A percentile compares a stretch with the other conserved stretches of the same genome.
phyloP scores from a whole-genome alignment of 2,888 invertebrate species.

The Apoda limacodes region DNA sequence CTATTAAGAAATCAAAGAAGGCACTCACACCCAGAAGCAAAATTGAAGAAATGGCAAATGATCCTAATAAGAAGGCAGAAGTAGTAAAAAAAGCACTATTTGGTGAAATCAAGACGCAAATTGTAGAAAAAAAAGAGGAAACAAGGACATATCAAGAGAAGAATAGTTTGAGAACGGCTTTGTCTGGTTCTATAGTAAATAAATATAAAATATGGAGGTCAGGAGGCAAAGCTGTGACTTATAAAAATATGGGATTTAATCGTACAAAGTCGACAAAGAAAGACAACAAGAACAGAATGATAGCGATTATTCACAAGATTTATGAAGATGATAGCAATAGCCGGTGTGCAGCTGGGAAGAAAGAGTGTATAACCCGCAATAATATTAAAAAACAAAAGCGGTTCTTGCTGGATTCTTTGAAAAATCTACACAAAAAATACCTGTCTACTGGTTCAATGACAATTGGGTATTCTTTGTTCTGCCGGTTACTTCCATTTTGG shows the following conservation, averaged over 20 bases:
- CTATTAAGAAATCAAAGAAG: constrained; percentile 6
- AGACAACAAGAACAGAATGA: constrained; percentile 2
- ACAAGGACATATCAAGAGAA: constrained; percentile 8
- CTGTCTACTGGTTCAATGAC: no score
- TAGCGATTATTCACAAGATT: constrained; percentile 4
- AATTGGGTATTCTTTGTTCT: constrained; percentile 1
- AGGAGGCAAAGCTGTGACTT: no score
- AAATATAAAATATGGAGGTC: constrained; percentile 5
- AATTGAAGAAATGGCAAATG: no score
- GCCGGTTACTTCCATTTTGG: constrained; percentile 14
- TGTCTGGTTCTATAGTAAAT: constrained; percentile 3
- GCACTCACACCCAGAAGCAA: constrained; percentile 6
- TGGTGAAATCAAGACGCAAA: constrained; percentile 8
- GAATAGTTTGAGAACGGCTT: constrained; percentile 4
- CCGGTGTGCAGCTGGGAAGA: constrained; percentile 1
- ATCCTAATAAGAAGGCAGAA: constrained; percentile 6
- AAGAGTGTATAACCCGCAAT: no score
- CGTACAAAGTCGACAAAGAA: constrained; percentile 3
- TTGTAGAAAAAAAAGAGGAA: constrained; percentile 7
- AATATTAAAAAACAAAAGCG: no score
- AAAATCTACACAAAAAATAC: constrained; percentile 8
- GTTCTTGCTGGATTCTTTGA: no score
- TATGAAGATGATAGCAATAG: constrained; percentile 8
- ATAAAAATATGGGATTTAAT: no score
- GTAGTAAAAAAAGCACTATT: constrained; percentile 11